Conservation (phyloP, 2,888 invertebrate species). For the Drosophila putrida region DNA sequence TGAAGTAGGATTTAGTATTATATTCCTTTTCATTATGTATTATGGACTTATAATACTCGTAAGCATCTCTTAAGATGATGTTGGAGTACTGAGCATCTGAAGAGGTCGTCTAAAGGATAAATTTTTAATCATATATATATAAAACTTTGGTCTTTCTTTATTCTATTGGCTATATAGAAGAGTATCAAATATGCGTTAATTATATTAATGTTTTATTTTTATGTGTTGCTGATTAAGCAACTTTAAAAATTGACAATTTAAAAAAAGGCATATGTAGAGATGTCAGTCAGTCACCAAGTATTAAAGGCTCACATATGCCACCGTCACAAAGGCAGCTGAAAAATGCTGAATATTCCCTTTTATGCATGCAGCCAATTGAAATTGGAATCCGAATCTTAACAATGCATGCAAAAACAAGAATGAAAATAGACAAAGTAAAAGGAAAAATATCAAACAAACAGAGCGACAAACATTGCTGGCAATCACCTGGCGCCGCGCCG, state of each 20-base stretch:
- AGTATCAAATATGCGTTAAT: too few species aligned
- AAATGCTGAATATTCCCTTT: constrained; percentile 14
- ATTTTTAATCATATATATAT: too few species aligned
- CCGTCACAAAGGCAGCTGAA: constrained; percentile 17
- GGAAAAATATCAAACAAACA: constrained; percentile 44
- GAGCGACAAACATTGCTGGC: constrained; percentile 58
- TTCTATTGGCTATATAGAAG: too few species aligned
- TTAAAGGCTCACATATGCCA: constrained; percentile 27
- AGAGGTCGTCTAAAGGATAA: too few species aligned
- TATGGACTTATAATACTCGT: too few species aligned
- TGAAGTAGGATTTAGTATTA: too few species aligned
- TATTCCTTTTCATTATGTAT: too few species aligned
- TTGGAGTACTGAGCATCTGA: too few species aligned
- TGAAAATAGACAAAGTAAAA: constrained; percentile 11
- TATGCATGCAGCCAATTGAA: constrained; percentile 52
- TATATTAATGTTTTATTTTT: too few species aligned
- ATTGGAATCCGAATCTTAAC: constrained; percentile 48
- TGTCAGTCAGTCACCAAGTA: constrained; percentile 16
- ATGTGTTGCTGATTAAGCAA: not conserved
- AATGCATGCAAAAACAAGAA: constrained; percentile 44
- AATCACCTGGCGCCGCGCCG: constrained; percentile 69
- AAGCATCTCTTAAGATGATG: too few species aligned
- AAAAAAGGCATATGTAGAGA: not conserved
- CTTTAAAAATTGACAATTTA: not conserved
- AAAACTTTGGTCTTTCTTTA: too few species aligned